Percentiles rank a stretch among this genome's conserved stretches.
These are phyloP conservation scores for Ladona fulva DNA, from an alignment of 1,140 invertebrate genomes.

Conservation along the genomic window DNA sequence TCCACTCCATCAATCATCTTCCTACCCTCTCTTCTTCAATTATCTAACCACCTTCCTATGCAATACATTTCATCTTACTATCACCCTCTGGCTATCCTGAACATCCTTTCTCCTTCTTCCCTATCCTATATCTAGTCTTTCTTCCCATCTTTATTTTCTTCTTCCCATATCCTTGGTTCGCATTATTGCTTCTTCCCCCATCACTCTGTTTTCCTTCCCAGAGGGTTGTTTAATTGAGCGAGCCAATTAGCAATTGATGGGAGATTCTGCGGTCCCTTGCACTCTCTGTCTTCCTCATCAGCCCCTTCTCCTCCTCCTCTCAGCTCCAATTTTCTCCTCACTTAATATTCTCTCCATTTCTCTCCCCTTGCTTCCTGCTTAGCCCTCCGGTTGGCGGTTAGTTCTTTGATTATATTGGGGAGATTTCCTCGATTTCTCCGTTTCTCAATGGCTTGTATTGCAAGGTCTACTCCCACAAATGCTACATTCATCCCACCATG, in stretches of 20 bases:
- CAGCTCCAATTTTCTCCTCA: no score
- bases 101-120: no score
- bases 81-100: no score
- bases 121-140: not conserved
- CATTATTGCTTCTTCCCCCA: not conserved
- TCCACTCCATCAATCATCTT: constrained; percentile 7
- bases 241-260: not conserved
- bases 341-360: no score
- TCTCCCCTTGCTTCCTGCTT: no score
- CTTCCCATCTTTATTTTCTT: not conserved
- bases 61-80: not conserved
- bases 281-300: not conserved
- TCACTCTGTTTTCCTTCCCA: not conserved
- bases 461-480: no score
- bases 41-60: not conserved
- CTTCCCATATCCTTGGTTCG: not conserved
- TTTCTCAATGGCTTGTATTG: no score
- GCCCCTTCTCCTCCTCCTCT: not conserved
- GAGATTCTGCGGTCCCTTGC: not conserved
- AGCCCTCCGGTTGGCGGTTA: no score
- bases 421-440: no score
- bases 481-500: no score
- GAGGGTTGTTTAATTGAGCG: not conserved
- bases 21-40: not conserved
- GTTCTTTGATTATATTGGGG: no score